Evolutionary conservation across 1,140 invertebrate genomes (phyloP), one percentile per base, ranked within the genome.

Genomic region (Drosophila ficusphila): DNA sequence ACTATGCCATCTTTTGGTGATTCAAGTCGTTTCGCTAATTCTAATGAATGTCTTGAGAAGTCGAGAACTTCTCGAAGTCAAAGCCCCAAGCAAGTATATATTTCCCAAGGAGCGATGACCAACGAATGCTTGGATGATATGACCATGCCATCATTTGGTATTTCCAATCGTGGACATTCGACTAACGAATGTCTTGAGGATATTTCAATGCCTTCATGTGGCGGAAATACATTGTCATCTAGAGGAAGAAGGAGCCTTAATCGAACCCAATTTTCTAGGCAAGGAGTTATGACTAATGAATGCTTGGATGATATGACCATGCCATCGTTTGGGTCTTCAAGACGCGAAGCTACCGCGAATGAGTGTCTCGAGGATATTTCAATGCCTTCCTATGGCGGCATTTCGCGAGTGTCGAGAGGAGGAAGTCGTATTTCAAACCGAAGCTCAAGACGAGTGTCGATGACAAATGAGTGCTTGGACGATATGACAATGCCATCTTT

Each of bases 401-500:
- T 8, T 9, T 8, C n/a, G 5, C 5, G 44, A 11, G 9, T 14
- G 14, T 36, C 49, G 0, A 21, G 14, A 9, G n/a, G 25, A 2
- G 12, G 9, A 4, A 23, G 9, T 8, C 12, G 31, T n/a, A 9
- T 12, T 4, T 38, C 21, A 8, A 2, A 33, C 29, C 21, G 33
- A 19, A 9, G 39, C 38, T n/a, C 12, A 0, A 46, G n/a, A 8
- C 42, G 9, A n/a, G 23, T 7, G 16, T 18, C 14, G 34, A 2
- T 38, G 44, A 54, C 46, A 8, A 38, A 53, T 0, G 70, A 58
- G 1, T 29, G 27, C 3, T 25, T 61, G 0, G 27, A 56, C 0
- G 25, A 56, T n/a, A 29, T 46, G n/a, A 44, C 53, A 0, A 56
- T 56, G 53, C 53, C 53, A 8, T 16, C 27, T 11, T 48, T 31